Percentiles rank a stretch among this genome's conserved stretches.
phyloP scores from a whole-genome alignment of 2,113 vertebrate species.

The Ictidomys tridecemlineatus region DNA sequence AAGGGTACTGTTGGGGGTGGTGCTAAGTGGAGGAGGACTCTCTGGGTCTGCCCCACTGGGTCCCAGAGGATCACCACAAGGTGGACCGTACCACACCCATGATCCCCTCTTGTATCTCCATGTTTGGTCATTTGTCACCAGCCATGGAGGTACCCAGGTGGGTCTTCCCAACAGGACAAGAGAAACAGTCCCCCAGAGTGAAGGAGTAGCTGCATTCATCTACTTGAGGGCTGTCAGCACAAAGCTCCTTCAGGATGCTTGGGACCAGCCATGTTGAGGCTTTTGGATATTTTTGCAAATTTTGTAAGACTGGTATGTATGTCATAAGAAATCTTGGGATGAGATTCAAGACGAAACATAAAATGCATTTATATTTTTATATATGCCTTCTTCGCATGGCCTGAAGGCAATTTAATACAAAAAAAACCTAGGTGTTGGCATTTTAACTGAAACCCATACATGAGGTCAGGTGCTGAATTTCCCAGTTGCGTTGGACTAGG shows the following conservation, averaged over 20 bases:
- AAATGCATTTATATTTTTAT: background rate
- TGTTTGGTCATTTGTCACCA: background rate
- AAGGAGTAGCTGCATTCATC: background rate
- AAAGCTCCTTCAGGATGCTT: background rate
- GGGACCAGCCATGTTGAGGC: background rate
- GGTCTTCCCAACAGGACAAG: background rate
- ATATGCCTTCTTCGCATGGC: background rate
- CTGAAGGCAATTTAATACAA: too few species aligned
- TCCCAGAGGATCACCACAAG: too few species aligned
- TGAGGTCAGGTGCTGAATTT: too few species aligned
- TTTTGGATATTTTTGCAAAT: too few species aligned
- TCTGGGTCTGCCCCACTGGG: background rate
- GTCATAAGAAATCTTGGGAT: background rate
- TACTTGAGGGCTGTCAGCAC: too few species aligned
- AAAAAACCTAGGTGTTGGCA: background rate
- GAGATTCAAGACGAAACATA: background rate
- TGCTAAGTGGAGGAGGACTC: too few species aligned
- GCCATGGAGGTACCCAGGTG: fast-evolving
- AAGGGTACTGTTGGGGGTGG: too few species aligned
- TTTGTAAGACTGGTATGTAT: background rate
- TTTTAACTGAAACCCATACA: background rate
- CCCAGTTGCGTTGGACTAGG: background rate
- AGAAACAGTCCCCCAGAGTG: background rate
- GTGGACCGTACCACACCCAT: too few species aligned
- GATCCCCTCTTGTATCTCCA: too few species aligned